These are phyloP conservation scores for Orthonychiurus folsomi DNA, from an alignment of 2,888 invertebrate genomes.

Conservation along the genomic window DNA sequence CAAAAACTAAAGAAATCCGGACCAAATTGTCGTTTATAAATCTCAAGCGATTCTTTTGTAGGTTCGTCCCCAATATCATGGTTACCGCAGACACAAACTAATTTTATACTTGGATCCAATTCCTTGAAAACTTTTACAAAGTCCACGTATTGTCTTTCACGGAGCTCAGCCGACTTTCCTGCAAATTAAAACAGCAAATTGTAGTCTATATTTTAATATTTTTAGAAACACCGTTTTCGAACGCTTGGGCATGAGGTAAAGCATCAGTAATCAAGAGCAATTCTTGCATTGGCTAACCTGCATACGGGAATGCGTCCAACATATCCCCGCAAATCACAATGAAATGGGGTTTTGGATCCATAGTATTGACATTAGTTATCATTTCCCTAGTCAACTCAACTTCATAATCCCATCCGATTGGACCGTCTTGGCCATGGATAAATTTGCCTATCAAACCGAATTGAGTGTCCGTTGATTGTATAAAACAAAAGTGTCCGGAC, in stretches of 20 bases:
- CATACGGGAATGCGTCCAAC: slow-evolving; percentile 46
- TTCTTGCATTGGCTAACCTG: slow-evolving; percentile 15
- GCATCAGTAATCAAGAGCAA: neutral
- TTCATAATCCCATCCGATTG: slow-evolving; percentile 46
- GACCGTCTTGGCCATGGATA: slow-evolving; percentile 40
- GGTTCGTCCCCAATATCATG: slow-evolving; percentile 50
- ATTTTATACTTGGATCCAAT: slow-evolving; percentile 45
- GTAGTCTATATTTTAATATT: neutral
- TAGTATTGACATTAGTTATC: slow-evolving; percentile 45
- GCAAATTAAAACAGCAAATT: neutral
- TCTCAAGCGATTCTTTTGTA: slow-evolving; percentile 43
- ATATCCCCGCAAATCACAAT: slow-evolving; percentile 49
- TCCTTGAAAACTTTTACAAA: slow-evolving; percentile 43
- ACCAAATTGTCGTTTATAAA: slow-evolving; percentile 44
- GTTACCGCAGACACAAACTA: slow-evolving; percentile 50
- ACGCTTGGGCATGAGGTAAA: too few species aligned
- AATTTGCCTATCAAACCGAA: slow-evolving; percentile 46
- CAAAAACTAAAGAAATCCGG: slow-evolving; percentile 49
- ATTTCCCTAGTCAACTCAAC: slow-evolving; percentile 43
- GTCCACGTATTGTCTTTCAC: slow-evolving; percentile 45
- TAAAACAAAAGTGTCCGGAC: slow-evolving; percentile 46
- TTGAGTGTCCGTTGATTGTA: slow-evolving; percentile 49
- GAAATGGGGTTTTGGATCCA: slow-evolving; percentile 48
- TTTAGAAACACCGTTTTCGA: too few species aligned
- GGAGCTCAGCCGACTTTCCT: slow-evolving; percentile 29